Evolutionary conservation across 37 sponge, comb jelly and placozoan species (phyloP).

Genomic region (Theonella swinhoei): DNA sequence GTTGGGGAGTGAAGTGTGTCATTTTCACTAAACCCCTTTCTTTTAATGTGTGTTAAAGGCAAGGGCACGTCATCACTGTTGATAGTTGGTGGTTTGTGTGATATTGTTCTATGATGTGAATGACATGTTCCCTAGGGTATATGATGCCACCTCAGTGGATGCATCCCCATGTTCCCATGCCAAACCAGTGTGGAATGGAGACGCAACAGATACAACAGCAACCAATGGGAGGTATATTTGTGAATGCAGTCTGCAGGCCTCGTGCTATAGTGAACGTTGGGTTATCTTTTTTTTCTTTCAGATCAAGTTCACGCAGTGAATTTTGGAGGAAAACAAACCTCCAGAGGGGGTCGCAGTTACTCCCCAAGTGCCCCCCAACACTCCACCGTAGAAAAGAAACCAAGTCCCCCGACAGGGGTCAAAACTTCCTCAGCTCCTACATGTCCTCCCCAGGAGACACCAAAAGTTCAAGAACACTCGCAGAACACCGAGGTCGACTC

Average conservation of each 20-base stretch:
- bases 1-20: too few relatives aligned
- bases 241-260: not conserved
- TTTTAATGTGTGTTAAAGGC: too few relatives aligned
- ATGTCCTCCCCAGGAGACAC: too few relatives aligned
- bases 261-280: too few relatives aligned
- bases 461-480: too few relatives aligned
- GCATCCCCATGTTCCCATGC: slow-evolving; percentile 3
- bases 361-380: not conserved
- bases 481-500: slow-evolving; percentile 77
- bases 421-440: too few relatives aligned
- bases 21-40: too few relatives aligned
- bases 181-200: slow-evolving; percentile 8
- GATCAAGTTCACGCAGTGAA: too few relatives aligned
- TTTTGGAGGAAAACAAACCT: too few relatives aligned
- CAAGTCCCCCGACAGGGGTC: not conserved
- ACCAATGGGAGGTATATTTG: slow-evolving; percentile 9
- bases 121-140: not conserved
- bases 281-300: too few relatives aligned
- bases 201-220: slow-evolving; percentile 24
- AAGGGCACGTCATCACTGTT: too few relatives aligned
- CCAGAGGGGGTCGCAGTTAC: not conserved
- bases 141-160: not conserved
- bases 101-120: not conserved
- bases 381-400: not conserved
- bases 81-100: too few relatives aligned